Conservation (phyloP, 2,113 vertebrate genomes). For the Thalassoma bifasciatum region DNA sequence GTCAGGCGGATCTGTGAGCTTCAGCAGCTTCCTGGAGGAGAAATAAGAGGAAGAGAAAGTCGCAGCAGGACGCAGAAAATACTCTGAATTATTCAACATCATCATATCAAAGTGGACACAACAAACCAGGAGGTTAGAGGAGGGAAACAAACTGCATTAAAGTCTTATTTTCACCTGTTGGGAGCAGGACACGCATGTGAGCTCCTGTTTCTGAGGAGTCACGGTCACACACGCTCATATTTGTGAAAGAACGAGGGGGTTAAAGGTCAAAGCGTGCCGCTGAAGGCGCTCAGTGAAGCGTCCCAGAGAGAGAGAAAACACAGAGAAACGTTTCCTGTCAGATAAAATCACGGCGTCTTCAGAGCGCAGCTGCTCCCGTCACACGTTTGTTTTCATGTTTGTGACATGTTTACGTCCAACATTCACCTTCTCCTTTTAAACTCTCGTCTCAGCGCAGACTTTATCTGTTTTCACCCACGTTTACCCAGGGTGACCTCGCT, state of each 20-base stretch:
- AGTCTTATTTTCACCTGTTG: slow-evolving; percentile 18
- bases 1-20: slow-evolving; percentile 57
- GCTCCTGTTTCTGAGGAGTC: neutral
- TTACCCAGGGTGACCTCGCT: too few species aligned
- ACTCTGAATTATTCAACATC: slow-evolving; percentile 55
- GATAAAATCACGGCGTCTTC: slow-evolving; percentile 19
- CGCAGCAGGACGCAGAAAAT: slow-evolving; percentile 37
- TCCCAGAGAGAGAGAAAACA: slow-evolving; percentile 16
- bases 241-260: slow-evolving; percentile 11
- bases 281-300: slow-evolving; percentile 34
- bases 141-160: slow-evolving; percentile 15
- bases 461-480: too few species aligned
- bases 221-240: too few species aligned
- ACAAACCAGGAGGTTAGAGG: slow-evolving; percentile 21
- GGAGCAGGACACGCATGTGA: too few species aligned
- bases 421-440: neutral
- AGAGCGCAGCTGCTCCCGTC: neutral
- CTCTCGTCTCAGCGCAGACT: too few species aligned
- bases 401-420: neutral
- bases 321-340: slow-evolving; percentile 30
- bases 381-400: neutral
- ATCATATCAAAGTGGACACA: slow-evolving; percentile 39
- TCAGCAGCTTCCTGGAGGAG: slow-evolving; percentile 41
- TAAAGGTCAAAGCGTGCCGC: slow-evolving; percentile 28
- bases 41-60: neutral